Evolutionary conservation across 2,113 vertebrate species (phyloP).

Genomic region (Pygoscelis adeliae): DNA sequence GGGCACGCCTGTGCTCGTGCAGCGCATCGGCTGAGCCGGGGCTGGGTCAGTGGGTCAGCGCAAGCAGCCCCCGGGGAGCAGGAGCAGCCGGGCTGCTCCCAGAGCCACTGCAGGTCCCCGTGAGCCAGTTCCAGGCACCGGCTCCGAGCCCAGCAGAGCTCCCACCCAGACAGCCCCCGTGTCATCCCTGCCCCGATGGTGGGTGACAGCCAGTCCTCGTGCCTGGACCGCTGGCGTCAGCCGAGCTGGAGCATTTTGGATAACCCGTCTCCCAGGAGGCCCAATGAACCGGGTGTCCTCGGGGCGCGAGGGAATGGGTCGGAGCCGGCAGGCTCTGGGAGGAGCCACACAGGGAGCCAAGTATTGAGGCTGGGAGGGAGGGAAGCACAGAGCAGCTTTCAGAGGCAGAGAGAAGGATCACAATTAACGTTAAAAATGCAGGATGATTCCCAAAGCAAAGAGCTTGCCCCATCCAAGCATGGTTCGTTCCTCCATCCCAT

Average conservation of each 20-base stretch:
- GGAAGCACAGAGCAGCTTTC: background rate
- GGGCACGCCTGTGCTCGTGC: accelerated
- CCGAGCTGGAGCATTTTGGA: background rate
- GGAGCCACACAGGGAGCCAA: background rate
- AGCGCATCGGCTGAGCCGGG: background rate
- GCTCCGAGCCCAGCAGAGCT: background rate
- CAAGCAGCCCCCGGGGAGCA: background rate
- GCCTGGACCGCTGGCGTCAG: background rate
- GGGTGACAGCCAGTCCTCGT: accelerated
- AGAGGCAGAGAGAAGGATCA: background rate
- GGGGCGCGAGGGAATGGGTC: accelerated
- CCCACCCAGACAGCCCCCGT: background rate
- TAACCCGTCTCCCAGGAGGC: background rate
- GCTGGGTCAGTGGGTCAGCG: accelerated
- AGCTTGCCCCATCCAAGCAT: background rate
- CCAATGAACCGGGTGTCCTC: accelerated
- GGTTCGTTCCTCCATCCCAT: background rate
- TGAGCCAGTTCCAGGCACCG: background rate
- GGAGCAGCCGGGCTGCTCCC: background rate
- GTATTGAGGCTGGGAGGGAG: background rate
- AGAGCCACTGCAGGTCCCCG: accelerated
- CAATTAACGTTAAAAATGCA: background rate
- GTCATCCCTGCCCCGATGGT: background rate
- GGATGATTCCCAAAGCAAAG: background rate
- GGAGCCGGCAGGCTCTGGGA: background rate